Percentiles rank a stretch among this genome's conserved stretches.
These are phyloP conservation scores for Pygocentrus nattereri DNA, from an alignment of 2,797 vertebrate species.

Conservation along the genomic window DNA sequence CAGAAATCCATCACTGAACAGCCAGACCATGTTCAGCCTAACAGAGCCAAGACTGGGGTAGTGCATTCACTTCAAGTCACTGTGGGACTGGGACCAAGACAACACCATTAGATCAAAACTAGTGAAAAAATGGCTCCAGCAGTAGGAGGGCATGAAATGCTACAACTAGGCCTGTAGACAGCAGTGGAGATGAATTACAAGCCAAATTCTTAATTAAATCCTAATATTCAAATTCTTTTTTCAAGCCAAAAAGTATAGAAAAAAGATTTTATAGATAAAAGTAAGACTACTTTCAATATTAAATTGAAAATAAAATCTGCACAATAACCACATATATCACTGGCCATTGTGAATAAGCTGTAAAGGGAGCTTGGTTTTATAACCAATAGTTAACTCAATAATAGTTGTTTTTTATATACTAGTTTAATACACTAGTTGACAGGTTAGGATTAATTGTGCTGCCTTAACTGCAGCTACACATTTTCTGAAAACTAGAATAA, in stretches of 20 bases:
- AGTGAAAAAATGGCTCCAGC: not conserved
- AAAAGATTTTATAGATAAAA: too few species aligned
- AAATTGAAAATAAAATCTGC: not conserved
- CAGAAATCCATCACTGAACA: constrained; percentile 20
- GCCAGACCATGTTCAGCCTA: not conserved
- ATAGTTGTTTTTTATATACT: too few species aligned
- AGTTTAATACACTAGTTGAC: too few species aligned
- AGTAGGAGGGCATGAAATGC: not conserved
- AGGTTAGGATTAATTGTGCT: too few species aligned
- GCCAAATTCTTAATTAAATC: too few species aligned
- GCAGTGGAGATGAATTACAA: too few species aligned
- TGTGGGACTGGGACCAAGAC: not conserved
- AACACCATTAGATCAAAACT: not conserved
- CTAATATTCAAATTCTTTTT: too few species aligned
- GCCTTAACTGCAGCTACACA: not conserved
- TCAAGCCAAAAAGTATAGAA: too few species aligned
- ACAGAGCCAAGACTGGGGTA: not conserved
- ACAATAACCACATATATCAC: not conserved
- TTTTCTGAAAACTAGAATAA: not conserved
- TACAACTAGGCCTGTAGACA: not conserved
- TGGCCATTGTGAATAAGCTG: not conserved
- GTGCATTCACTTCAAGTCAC: not conserved
- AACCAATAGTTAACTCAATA: not conserved
- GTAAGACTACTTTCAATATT: too few species aligned
- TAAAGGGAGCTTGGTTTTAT: not conserved